These are phyloP conservation scores for Gorsachius magnificus DNA, from an alignment of 2,797 vertebrate genomes.

Conservation along the genomic window DNA sequence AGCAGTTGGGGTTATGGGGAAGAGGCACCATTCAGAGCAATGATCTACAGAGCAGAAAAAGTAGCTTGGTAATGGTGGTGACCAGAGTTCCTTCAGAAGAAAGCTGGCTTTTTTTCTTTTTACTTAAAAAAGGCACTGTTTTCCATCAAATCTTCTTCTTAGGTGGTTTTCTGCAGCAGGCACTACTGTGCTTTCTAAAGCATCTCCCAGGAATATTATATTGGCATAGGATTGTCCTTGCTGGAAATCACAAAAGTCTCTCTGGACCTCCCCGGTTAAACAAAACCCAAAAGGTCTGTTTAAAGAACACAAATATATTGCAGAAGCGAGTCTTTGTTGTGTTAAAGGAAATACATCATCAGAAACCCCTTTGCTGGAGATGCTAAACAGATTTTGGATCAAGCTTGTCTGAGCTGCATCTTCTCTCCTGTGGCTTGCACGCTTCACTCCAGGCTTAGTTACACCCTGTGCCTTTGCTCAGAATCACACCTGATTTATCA, in stretches of 20 bases:
- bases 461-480: neutral
- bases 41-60: neutral
- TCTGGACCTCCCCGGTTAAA: neutral
- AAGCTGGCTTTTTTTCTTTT: neutral
- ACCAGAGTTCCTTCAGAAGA: neutral
- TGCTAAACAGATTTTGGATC: neutral
- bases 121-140: neutral
- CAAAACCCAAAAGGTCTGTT: neutral
- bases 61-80: neutral
- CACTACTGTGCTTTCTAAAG: neutral
- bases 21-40: neutral
- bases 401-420: neutral
- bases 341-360: neutral
- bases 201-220: neutral
- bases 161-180: neutral
- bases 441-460: neutral
- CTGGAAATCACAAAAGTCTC: neutral
- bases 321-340: neutral
- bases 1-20: slow-evolving; percentile 5
- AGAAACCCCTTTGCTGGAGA: neutral
- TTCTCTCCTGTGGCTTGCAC: neutral
- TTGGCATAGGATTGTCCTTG: neutral
- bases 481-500: neutral
- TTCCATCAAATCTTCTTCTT: neutral
- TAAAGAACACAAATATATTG: neutral